Evolutionary conservation across 2,888 invertebrate genomes (phyloP).

Genomic region (Myathropa florea): DNA sequence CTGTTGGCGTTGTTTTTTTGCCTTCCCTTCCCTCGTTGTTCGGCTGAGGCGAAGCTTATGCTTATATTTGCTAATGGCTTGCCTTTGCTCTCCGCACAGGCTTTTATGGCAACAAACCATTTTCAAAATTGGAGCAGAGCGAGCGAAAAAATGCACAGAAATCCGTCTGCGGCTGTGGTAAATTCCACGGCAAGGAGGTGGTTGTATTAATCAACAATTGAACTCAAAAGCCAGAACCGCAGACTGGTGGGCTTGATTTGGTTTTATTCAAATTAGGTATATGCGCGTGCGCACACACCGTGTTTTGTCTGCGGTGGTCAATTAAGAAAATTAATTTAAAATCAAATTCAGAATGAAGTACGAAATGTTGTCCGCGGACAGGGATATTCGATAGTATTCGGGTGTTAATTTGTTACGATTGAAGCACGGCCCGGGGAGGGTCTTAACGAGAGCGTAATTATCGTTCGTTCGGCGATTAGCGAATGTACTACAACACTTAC

Average conservation of each 20-base stretch:
- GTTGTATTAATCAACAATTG: slow-evolving; percentile 64
- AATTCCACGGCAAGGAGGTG: slow-evolving; percentile 27
- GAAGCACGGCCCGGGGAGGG: slow-evolving; percentile 11
- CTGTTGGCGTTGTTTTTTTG: neutral
- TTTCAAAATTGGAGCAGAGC: slow-evolving; percentile 53
- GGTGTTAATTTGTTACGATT: slow-evolving; percentile 60
- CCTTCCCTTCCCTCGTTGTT: neutral
- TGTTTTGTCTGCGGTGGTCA: slow-evolving; percentile 54
- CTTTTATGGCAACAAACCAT: slow-evolving; percentile 58
- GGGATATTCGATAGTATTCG: slow-evolving; percentile 39
- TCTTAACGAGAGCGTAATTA: slow-evolving; percentile 58
- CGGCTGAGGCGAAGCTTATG: neutral
- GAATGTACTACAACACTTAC: slow-evolving; percentile 42
- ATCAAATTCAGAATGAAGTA: slow-evolving; percentile 54
- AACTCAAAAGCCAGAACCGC: slow-evolving; percentile 4
- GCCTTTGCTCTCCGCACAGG: neutral
- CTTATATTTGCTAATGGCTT: slow-evolving; percentile 19
- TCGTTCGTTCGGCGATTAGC: slow-evolving; percentile 13
- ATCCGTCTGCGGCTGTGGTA: slow-evolving; percentile 3
- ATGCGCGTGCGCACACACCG: neutral
- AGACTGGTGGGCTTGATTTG: slow-evolving; percentile 13
- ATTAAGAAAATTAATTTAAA: slow-evolving; percentile 70
- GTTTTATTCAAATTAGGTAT: slow-evolving; percentile 58
- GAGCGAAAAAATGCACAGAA: neutral
- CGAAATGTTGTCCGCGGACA: slow-evolving; percentile 16